Conservation (phyloP, 2,888 invertebrate species). For the Itoplectis maculator region DNA sequence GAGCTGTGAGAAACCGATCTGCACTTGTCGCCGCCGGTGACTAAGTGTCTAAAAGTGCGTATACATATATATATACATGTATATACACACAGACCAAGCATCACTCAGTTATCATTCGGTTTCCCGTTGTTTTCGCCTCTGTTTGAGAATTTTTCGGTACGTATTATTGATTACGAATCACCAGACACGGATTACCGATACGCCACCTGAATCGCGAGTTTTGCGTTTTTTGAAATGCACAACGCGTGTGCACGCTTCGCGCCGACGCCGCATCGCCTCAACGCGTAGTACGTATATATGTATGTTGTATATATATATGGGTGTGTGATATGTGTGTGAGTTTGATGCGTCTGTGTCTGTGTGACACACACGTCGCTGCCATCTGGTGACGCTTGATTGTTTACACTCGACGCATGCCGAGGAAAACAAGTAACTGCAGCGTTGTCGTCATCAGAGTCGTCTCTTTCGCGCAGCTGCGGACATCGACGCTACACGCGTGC, state of each 20-base stretch:
- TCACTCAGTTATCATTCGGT: not conserved
- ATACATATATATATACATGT: not conserved
- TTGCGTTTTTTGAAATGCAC: no score
- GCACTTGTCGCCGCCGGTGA: not conserved
- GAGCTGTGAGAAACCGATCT: not conserved
- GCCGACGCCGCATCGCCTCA: not conserved
- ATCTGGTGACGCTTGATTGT: constrained; percentile 24
- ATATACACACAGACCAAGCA: not conserved
- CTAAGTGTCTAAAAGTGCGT: not conserved
- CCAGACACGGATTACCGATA: constrained; percentile 3
- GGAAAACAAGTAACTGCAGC: not conserved
- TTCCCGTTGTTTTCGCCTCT: not conserved
- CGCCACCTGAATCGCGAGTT: constrained; percentile 1
- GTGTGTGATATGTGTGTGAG: not conserved
- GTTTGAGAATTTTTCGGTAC: not conserved
- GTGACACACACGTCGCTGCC: no score
- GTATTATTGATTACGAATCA: not conserved
- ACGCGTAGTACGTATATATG: constrained; percentile 7
- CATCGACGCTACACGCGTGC: no score
- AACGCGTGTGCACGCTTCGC: not conserved
- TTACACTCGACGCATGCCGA: constrained; percentile 16
- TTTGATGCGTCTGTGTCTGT: not conserved
- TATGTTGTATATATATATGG: no score
- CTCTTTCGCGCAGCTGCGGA: no score
- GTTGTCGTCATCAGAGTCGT: no score